Percentiles rank a stretch among this genome's conserved stretches.
These are phyloP conservation scores for Rattus rattus DNA, from an alignment of 2,113 vertebrate species.

Conservation along the genomic window DNA sequence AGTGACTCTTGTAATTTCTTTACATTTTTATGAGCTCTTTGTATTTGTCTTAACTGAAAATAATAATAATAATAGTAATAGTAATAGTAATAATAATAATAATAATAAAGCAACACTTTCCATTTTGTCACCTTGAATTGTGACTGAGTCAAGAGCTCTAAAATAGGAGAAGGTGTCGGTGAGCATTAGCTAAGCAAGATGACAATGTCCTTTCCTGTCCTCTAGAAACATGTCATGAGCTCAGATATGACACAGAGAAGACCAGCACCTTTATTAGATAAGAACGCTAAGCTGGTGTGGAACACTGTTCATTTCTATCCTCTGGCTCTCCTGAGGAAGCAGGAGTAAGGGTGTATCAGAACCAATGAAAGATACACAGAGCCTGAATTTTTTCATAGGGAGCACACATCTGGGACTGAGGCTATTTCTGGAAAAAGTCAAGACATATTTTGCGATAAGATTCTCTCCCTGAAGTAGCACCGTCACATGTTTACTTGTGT, in stretches of 20 bases:
- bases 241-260: not conserved
- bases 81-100: constrained; percentile 6
- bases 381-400: constrained; percentile 1
- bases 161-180: constrained; percentile 27
- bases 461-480: not conserved
- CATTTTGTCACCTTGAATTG: constrained; percentile 36
- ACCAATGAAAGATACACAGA: constrained; percentile 10
- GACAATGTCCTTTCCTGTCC: constrained; percentile 18
- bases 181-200: not conserved
- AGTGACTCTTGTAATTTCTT: constrained; percentile 4
- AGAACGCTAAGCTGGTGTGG: constrained; percentile 28
- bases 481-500: not conserved
- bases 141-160: constrained; percentile 54
- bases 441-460: not conserved
- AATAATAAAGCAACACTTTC: constrained; percentile 10
- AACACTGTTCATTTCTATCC: not conserved
- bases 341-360: constrained; percentile 17
- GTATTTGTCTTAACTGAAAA: not conserved
- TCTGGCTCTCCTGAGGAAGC: constrained; percentile 48
- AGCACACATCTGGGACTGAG: not conserved
- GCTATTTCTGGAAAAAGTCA: not conserved
- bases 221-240: not conserved
- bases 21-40: constrained; percentile 15
- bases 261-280: constrained; percentile 41
- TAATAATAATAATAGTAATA: not conserved